Evolutionary conservation across 2,888 invertebrate genomes (phyloP), one percentile per base, ranked within the genome.

Genomic region (Cremastinae sp.): DNA sequence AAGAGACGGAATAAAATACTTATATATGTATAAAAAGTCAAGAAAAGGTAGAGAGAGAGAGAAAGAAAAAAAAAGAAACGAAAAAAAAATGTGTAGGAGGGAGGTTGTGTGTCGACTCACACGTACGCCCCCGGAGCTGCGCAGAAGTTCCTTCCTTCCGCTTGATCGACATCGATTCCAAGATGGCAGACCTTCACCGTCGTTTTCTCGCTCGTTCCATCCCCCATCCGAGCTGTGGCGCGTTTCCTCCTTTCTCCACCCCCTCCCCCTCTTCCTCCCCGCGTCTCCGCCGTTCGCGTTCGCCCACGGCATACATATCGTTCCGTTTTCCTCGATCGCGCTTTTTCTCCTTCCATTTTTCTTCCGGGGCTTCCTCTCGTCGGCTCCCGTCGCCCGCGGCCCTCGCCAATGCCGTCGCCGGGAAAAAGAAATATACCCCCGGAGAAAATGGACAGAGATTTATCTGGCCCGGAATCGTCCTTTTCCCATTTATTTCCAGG

Each of bases 121-220:
- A 78, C 76, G 75, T 68, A 56, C 76, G 69, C 76, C 73, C 81
- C 80, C 79, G 78, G 80, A 84, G 83, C 84, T 87, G 87, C 86
- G 87, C 85, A 86, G 85, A 81, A 85, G 83, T 84, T 85, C 84
- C 84, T 85, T 86, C 86, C 87, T 87, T 87, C 86, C 85, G 86
- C 85, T 82, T 84, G 87, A 87, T 88, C 87, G 84, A 86, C 86
- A 84, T 85, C 86, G 87, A 86, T 86, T 87, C 84, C 87, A 88
- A 88, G 87, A 88, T 88, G 88, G 88, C 86, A 84, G 84, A 81
- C 77, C 58, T 47, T 56, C 64, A 81, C 77, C 58, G 28, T 28
- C 41, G 56, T 58, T 47, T 41, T 20, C 49, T 75, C 45, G 56
- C 62, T 71, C 70, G 45, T 47, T 74, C 51, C 69, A 69, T 59